Conservation (phyloP, 2,797 vertebrate genomes). For the Threskiornis aethiopicus region DNA sequence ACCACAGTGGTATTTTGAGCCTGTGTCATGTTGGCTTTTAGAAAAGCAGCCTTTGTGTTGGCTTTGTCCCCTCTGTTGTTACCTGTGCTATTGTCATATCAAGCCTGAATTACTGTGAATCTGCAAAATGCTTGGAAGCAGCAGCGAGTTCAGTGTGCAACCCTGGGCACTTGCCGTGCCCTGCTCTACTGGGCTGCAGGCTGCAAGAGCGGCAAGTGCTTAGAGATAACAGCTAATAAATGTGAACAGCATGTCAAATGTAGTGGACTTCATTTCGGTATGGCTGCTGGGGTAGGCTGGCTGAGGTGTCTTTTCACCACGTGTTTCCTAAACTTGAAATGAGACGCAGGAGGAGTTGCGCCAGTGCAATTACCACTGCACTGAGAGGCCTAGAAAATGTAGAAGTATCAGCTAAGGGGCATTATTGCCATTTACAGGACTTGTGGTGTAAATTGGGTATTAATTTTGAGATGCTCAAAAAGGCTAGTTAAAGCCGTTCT, state of each 20-base stretch:
- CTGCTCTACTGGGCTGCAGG: neutral
- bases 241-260: too few species aligned
- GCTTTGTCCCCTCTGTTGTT: neutral
- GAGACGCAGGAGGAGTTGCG: neutral
- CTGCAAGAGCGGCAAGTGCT: neutral
- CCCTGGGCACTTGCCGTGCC: neutral
- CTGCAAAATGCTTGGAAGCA: neutral
- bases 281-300: neutral
- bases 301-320: neutral
- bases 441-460: neutral
- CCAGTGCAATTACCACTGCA: fast-evolving
- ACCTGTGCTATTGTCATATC: neutral
- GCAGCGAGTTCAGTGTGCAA: fast-evolving
- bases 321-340: neutral
- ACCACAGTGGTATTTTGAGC: neutral
- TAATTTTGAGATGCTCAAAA: neutral
- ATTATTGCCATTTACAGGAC: neutral
- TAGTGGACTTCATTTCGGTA: fast-evolving
- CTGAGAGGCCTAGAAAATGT: neutral
- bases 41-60: neutral
- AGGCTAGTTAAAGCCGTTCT: neutral
- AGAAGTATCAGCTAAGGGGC: neutral
- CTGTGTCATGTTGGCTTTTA: neutral
- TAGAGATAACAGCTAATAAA: neutral
- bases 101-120: neutral